Evolutionary conservation across 2,797 vertebrate species (phyloP), one percentile per base, ranked within the genome.

Genomic region (Fistularia commersonii): DNA sequence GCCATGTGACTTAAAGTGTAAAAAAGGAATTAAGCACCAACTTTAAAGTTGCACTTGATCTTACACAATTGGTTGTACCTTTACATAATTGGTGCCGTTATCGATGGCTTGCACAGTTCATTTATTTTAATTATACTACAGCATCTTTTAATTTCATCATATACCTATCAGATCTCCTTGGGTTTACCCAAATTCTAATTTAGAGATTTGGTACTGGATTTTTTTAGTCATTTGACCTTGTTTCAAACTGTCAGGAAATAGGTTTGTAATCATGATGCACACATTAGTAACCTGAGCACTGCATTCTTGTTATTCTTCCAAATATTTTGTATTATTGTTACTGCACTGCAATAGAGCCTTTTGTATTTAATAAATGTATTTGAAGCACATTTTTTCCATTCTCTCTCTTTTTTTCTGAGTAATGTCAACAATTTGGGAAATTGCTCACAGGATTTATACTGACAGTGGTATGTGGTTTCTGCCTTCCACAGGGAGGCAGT

Each of bases 321-420:
- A 72, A 64, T 76, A 76, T 80, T 72, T 80, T 78, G 56, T 81
- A 74, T 74, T 77, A 63, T 74, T 13, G 40, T 80, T 73, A 64
- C 62, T 77, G 82, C 80, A 84, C 75, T 83, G 77, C 66, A 76
- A 68, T 59, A 76, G 66, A 75, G 15, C 55, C 34, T 64, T 80
- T 77, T 86, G 54, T 80, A 85, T 85, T 88, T 85, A 88, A 90
- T 87, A 86, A 87, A 88, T 49, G 34, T 75, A 67, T 82, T 68
- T 80, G 54, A 69, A 83, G 42, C 65, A 74, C 45, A 10, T 52
- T 3, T 39, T 39, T 40, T 6, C 11, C 7, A 11, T 5, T 38
- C 15, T 32, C 3, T 63, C 1, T 68, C 44, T 64, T 3, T 46
- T 8, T 52, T 6, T 34, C 31, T 48, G 7, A 32, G 3, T 48